phyloP scores from a whole-genome alignment of 2,113 vertebrate species.

The Noturus placidus region DNA sequence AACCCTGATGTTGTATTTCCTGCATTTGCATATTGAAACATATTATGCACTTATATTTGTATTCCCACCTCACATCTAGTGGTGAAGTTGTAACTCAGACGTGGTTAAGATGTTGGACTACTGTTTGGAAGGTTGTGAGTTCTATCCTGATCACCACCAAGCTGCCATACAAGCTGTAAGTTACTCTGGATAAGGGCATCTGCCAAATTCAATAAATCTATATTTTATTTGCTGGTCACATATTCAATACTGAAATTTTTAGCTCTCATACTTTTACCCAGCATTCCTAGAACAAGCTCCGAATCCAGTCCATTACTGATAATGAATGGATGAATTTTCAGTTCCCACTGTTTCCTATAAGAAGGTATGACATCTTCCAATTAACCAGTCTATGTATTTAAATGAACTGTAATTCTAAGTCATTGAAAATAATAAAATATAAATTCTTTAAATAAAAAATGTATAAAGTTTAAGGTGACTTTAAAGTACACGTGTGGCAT shows the following conservation, averaged over 20 bases:
- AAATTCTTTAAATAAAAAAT: background rate
- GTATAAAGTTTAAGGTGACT: background rate
- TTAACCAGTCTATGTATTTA: background rate
- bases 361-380: background rate
- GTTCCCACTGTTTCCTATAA: background rate
- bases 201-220: too few relatives aligned
- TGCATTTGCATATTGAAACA: background rate
- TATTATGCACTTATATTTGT: too few relatives aligned
- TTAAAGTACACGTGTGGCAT: background rate
- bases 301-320: background rate
- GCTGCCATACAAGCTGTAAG: too few relatives aligned
- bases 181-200: too few relatives aligned
- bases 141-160: too few relatives aligned
- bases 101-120: too few relatives aligned
- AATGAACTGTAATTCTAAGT: background rate
- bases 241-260: background rate
- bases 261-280: background rate
- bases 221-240: background rate
- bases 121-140: too few relatives aligned
- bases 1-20: background rate
- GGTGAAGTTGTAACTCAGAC: too few relatives aligned
- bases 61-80: too few relatives aligned
- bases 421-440: background rate
- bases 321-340: background rate
- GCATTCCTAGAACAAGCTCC: background rate